Evolutionary conservation across 1,140 invertebrate genomes (phyloP).

Genomic region (Pinna nobilis): DNA sequence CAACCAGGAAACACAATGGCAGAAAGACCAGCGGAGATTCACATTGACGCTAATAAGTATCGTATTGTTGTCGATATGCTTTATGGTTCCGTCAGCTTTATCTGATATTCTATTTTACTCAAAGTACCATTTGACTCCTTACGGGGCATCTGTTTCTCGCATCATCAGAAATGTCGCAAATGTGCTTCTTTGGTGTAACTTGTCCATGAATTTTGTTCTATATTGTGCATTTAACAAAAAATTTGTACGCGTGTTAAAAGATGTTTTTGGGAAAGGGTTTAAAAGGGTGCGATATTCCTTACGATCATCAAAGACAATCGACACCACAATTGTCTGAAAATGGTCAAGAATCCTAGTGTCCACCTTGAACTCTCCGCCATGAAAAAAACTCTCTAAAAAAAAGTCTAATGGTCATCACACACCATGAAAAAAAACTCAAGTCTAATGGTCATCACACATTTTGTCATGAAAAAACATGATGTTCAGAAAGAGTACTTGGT

Average conservation of each 20-base stretch:
- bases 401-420: no score
- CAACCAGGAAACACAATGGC: conserved; percentile 10
- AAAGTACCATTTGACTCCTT: not conserved
- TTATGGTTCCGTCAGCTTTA: conserved; percentile 34
- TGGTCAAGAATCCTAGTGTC: no score
- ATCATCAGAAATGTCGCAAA: conserved; percentile 22
- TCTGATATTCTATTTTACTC: conserved; percentile 16
- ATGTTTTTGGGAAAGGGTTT: no score
- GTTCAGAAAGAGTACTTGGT: no score
- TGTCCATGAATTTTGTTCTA: conserved; percentile 49
- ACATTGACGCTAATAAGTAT: conserved; percentile 46
- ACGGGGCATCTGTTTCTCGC: not conserved
- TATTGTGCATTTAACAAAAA: conserved; percentile 50
- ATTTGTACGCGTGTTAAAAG: conserved; percentile 31
- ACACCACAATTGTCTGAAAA: no score
- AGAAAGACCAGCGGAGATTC: conserved; percentile 40
- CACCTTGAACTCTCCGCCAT: no score
- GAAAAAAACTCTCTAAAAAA: no score
- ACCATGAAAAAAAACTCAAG: no score
- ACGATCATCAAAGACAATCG: no score
- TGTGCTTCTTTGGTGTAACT: conserved; percentile 29
- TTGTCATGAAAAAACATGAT: no score
- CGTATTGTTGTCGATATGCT: conserved; percentile 40
- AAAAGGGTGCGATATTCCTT: no score
- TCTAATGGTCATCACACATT: no score